Percentiles rank a stretch among this genome's conserved stretches.
phyloP scores from a whole-genome alignment of 2,797 vertebrate species.

The Limnodromus scolopaceus region DNA sequence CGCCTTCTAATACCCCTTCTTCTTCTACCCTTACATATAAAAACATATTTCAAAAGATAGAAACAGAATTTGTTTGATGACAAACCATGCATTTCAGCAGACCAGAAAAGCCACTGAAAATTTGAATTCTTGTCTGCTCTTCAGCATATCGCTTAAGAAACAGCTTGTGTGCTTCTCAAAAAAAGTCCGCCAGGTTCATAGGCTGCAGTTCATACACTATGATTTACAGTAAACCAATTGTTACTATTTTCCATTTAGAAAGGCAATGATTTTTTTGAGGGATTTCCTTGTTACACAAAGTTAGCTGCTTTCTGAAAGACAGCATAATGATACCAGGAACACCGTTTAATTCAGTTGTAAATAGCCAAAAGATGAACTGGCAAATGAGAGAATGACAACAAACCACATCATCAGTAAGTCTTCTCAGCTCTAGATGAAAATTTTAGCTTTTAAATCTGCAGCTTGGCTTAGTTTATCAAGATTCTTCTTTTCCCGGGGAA shows the following conservation, averaged over 20 bases:
- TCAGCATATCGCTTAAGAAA: neutral
- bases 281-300: neutral
- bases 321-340: neutral
- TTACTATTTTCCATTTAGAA: neutral
- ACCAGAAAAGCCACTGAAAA: neutral
- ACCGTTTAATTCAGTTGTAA: neutral
- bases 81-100: neutral
- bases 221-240: neutral
- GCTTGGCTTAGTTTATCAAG: neutral
- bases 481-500: neutral
- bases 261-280: neutral
- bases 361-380: neutral
- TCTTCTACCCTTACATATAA: neutral
- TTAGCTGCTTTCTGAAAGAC: neutral
- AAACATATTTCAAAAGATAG: neutral
- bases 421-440: neutral
- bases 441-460: neutral
- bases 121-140: neutral
- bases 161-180: neutral
- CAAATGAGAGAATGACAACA: neutral
- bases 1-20: neutral
- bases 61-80: neutral
- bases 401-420: neutral
- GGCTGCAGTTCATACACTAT: neutral
- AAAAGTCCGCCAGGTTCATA: neutral